These are phyloP conservation scores for Aquatica leii DNA, from an alignment of 2,888 invertebrate species.

Conservation along the genomic window DNA sequence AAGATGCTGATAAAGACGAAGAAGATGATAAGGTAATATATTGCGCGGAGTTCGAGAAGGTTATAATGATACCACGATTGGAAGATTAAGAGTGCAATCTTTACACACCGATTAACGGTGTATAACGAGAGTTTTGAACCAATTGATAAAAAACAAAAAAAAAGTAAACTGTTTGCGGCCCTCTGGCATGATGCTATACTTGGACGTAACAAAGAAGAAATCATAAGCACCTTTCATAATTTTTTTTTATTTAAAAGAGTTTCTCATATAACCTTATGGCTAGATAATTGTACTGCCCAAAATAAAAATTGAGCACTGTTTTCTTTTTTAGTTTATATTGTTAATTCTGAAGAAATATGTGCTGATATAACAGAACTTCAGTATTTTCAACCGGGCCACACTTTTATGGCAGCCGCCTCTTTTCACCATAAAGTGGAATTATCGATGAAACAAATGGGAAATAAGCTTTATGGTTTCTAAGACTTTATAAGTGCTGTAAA, in stretches of 20 bases:
- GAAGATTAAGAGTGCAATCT: slow-evolving; percentile 21
- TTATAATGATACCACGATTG: slow-evolving; percentile 24
- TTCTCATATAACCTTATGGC: slow-evolving; percentile 2
- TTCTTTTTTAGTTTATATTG: no score
- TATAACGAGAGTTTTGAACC: slow-evolving; percentile 25
- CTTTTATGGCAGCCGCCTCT: slow-evolving; percentile 11
- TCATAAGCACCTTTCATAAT: slow-evolving; percentile 15
- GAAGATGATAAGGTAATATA: slow-evolving; percentile 19
- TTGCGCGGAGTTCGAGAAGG: slow-evolving; percentile 30
- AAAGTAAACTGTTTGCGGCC: slow-evolving; percentile 9
- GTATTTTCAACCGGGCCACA: slow-evolving; percentile 8
- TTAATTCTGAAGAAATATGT: no score
- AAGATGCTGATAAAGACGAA: slow-evolving; percentile 14
- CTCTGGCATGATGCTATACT: slow-evolving; percentile 14
- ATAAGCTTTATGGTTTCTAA: slow-evolving; percentile 9
- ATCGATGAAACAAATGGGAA: slow-evolving; percentile 9
- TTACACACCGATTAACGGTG: slow-evolving; percentile 15
- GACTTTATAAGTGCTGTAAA: slow-evolving; percentile 1
- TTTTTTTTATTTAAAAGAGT: slow-evolving; percentile 9
- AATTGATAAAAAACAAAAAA: slow-evolving; percentile 9
- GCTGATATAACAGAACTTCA: not conserved
- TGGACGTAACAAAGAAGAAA: slow-evolving; percentile 6
- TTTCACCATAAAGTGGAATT: slow-evolving; percentile 12
- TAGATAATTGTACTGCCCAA: slow-evolving; percentile 40
- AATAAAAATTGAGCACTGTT: no score